These are phyloP conservation scores for Melinopterus prodromus DNA, from an alignment of 2,888 invertebrate genomes.

Conservation along the genomic window DNA sequence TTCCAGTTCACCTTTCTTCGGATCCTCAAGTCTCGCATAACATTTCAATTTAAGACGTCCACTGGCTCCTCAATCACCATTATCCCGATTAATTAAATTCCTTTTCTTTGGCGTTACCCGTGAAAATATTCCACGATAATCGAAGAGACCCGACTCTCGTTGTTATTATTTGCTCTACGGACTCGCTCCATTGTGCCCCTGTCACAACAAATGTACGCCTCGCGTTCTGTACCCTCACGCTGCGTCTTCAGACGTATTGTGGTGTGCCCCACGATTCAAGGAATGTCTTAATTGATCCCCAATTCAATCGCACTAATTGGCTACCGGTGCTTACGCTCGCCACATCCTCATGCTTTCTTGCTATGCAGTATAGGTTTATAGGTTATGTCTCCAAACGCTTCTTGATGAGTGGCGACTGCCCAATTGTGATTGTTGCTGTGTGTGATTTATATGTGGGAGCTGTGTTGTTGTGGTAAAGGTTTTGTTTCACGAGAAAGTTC, in stretches of 20 bases:
- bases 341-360: neutral
- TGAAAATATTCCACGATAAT: slow-evolving; percentile 4
- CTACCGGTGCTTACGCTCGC: slow-evolving; percentile 39
- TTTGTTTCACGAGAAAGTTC: neutral
- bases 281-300: slow-evolving; percentile 48
- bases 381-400: neutral
- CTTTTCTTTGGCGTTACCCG: neutral
- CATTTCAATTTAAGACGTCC: neutral
- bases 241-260: slow-evolving; percentile 35
- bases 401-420: neutral
- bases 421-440: neutral
- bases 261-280: slow-evolving; percentile 36
- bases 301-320: slow-evolving; percentile 47
- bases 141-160: neutral
- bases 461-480: neutral
- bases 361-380: neutral
- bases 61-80: neutral
- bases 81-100: neutral
- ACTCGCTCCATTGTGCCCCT: slow-evolving; percentile 40
- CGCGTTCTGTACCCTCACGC: slow-evolving; percentile 16
- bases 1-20: neutral
- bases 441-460: neutral
- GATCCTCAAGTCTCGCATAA: neutral
- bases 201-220: slow-evolving; percentile 43
- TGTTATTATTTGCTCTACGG: neutral